phyloP scores from a whole-genome alignment of 2,113 vertebrate genomes.

The Nerophis ophidion region DNA sequence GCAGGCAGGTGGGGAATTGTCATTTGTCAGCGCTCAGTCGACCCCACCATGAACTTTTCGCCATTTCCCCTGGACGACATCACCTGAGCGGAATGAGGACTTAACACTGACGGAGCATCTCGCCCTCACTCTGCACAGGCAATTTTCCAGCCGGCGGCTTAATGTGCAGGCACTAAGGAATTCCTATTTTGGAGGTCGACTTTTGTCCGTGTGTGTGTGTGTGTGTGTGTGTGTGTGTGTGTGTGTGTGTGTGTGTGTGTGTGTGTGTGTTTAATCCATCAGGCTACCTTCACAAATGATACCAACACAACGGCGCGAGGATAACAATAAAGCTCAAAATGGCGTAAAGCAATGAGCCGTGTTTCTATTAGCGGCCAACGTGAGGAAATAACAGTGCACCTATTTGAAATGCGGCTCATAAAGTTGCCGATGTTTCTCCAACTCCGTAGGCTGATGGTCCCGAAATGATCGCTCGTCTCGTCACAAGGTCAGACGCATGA shows the following conservation, averaged over 20 bases:
- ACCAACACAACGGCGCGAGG: neutral
- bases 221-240: neutral
- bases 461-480: too few relatives aligned
- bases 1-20: too few relatives aligned
- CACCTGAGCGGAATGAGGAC: conserved; percentile 16
- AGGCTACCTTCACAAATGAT: neutral
- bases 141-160: conserved; percentile 43
- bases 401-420: too few relatives aligned
- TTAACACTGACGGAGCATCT: conserved; percentile 37
- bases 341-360: too few relatives aligned
- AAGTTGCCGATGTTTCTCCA: too few relatives aligned
- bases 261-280: neutral
- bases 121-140: conserved; percentile 13
- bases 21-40: too few relatives aligned
- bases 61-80: conserved; percentile 7
- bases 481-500: too few relatives aligned
- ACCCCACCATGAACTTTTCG: neutral
- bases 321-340: neutral
- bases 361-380: too few relatives aligned
- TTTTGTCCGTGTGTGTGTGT: neutral
- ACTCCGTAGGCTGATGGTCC: too few relatives aligned
- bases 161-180: conserved; percentile 40
- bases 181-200: conserved; percentile 39
- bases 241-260: neutral
- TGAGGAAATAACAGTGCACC: too few relatives aligned